Evolutionary conservation across 2,113 vertebrate species (phyloP).

Genomic region (Gymnarchus niloticus): DNA sequence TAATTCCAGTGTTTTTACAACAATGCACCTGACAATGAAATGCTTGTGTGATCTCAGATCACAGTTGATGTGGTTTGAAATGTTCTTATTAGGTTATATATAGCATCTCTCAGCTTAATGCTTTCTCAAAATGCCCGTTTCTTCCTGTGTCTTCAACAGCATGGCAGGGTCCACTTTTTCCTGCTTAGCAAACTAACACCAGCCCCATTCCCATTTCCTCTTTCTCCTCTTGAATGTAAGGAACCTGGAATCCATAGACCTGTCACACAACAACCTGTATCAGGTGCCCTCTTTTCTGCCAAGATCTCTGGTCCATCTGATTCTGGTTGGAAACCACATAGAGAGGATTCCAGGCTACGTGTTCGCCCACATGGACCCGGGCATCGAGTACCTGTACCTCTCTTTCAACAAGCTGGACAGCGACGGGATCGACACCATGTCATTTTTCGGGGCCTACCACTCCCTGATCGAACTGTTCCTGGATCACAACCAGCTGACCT

Average conservation of each 20-base stretch:
- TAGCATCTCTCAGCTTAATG: background rate
- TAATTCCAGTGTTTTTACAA: no score
- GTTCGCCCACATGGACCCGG: constrained; percentile 90
- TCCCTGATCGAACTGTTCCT: constrained; percentile 87
- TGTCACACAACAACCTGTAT: constrained; percentile 86
- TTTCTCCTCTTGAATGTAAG: constrained; percentile 53
- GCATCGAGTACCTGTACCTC: constrained; percentile 89
- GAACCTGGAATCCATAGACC: constrained; percentile 88
- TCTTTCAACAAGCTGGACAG: constrained; percentile 85
- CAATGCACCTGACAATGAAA: no score
- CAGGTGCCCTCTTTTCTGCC: constrained; percentile 91
- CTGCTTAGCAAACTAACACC: background rate
- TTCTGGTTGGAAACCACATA: constrained; percentile 86
- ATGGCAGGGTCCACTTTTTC: no score
- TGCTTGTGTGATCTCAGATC: no score
- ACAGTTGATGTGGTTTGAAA: no score
- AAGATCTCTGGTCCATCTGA: constrained; percentile 82
- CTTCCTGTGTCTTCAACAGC: background rate
- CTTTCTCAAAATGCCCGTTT: background rate
- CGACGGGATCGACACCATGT: constrained; percentile 75
- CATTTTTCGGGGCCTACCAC: constrained; percentile 78
- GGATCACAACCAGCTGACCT: constrained; percentile 82
- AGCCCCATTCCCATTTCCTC: background rate
- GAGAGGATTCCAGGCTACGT: constrained; percentile 92
- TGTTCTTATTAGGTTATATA: no score